Conservation (phyloP, 2,888 invertebrate species). For the Drosophila quinaria region DNA sequence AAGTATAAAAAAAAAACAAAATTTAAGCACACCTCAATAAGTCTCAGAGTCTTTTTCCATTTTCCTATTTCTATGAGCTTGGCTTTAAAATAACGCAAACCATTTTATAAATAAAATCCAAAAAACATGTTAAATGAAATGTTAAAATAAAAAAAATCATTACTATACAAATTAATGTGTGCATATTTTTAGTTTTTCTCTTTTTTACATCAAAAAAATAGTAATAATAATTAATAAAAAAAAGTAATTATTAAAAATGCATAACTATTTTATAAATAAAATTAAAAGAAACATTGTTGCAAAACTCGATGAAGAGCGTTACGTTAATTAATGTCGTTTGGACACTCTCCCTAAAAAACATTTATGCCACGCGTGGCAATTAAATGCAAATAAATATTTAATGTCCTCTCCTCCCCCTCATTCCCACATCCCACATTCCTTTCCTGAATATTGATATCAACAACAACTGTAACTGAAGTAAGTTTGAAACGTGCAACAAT, state of each 20-base stretch:
- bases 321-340: conserved; percentile 53
- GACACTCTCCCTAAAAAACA: conserved; percentile 33
- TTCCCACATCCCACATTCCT: not conserved
- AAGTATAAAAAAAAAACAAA: conserved; percentile 14
- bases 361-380: conserved; percentile 52
- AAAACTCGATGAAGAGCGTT: conserved; percentile 22
- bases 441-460: conserved; percentile 15
- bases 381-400: conserved; percentile 45
- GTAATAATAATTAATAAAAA: not conserved
- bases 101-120: conserved; percentile 43
- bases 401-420: conserved; percentile 22
- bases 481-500: conserved; percentile 77
- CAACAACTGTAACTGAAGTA: conserved; percentile 65
- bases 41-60: conserved; percentile 64
- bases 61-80: conserved; percentile 74
- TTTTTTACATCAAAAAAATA: conserved; percentile 19
- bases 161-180: conserved; percentile 55
- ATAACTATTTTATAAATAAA: conserved; percentile 37
- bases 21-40: conserved; percentile 43
- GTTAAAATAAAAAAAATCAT: conserved; percentile 48
- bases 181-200: conserved; percentile 40
- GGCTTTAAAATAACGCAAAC: conserved; percentile 59
- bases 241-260: conserved; percentile 8
- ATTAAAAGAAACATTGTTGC: conserved; percentile 29
- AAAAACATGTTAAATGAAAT: conserved; percentile 59